These are phyloP conservation scores for Lutraria lutraria DNA, from an alignment of 2,888 invertebrate genomes.

Conservation along the genomic window DNA sequence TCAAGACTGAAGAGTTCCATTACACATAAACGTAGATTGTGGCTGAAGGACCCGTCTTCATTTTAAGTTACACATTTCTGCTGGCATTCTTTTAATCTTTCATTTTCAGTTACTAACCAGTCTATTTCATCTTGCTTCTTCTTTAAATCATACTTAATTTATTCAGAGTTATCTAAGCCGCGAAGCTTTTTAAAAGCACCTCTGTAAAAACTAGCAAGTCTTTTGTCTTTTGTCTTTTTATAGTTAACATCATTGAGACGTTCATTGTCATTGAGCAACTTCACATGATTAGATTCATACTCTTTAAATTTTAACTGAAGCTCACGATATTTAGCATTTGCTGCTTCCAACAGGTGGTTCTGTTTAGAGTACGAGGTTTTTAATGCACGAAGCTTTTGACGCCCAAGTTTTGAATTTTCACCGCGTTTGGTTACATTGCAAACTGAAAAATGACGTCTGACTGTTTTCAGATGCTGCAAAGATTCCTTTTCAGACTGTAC, in stretches of 20 bases:
- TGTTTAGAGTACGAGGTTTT: background rate
- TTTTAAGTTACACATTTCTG: too few species aligned
- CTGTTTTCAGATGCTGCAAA: background rate
- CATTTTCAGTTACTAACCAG: background rate
- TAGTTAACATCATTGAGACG: background rate
- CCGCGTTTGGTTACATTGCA: constrained; percentile 20
- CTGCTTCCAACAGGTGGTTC: background rate
- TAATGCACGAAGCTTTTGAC: background rate
- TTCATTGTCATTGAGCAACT: background rate
- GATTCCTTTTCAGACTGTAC: background rate
- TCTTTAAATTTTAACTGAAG: background rate
- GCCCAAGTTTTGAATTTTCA: background rate
- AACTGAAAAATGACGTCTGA: constrained; percentile 19
- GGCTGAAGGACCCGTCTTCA: constrained; percentile 23
- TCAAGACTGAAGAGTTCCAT: constrained; percentile 21
- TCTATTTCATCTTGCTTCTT: constrained; percentile 3
- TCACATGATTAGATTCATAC: background rate
- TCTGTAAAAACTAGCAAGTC: too few species aligned
- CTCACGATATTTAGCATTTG: background rate
- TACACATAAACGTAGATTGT: background rate
- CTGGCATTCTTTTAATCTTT: background rate
- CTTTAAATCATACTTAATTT: background rate
- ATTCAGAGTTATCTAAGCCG: background rate
- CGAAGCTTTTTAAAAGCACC: background rate
- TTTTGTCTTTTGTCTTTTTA: too few species aligned